Evolutionary conservation across 1,140 invertebrate species (phyloP).

Genomic region (Cydia fagiglandana): DNA sequence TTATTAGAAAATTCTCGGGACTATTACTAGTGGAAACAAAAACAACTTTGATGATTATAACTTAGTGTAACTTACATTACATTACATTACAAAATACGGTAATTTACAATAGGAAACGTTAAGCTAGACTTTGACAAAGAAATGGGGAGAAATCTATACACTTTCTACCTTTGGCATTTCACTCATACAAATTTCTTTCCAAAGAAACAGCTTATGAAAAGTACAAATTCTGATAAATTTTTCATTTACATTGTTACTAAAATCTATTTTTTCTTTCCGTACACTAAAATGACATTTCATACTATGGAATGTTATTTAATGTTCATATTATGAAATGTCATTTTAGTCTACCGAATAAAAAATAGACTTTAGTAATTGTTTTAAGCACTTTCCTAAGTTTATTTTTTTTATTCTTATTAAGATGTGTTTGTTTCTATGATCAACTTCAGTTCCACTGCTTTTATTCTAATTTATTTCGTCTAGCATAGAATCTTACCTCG

Average conservation of each 20-base stretch:
- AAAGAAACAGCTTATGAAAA: background rate
- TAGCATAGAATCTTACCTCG: background rate
- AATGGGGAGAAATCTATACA: background rate
- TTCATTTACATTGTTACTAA: background rate
- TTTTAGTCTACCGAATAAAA: too few relatives aligned
- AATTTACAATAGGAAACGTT: constrained; percentile 19
- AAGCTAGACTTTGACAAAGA: background rate
- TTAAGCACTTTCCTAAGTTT: too few relatives aligned
- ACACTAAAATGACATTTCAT: too few relatives aligned
- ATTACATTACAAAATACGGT: constrained; percentile 30
- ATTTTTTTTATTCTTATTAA: too few relatives aligned
- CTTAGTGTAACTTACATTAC: constrained; percentile 27
- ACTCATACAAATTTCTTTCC: background rate
- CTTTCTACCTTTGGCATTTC: constrained; percentile 1
- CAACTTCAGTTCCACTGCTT: too few relatives aligned
- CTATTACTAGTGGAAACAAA: constrained; percentile 11
- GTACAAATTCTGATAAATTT: background rate
- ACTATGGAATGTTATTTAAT: too few relatives aligned
- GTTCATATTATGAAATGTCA: too few relatives aligned
- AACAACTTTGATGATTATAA: constrained; percentile 12
- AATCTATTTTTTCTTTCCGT: too few relatives aligned
- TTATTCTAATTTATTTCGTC: background rate
- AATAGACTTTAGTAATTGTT: too few relatives aligned
- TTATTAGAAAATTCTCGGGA: background rate
- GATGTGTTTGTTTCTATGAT: too few relatives aligned